Base-by-base conservation (phyloP, 2,888 invertebrate species). In the Petrolisthes cinctipes region DNA sequence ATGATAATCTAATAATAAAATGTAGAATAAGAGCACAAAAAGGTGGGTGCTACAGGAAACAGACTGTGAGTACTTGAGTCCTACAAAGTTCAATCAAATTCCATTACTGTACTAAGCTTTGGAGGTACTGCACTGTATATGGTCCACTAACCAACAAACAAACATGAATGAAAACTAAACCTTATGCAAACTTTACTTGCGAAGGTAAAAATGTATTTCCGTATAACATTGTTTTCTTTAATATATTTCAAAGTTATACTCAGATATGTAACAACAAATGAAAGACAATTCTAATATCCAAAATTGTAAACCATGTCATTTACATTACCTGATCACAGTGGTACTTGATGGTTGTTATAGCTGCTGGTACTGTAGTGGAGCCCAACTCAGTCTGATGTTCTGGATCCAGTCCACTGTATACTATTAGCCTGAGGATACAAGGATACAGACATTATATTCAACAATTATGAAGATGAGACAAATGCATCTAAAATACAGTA, bases 361-460 rank as follows among this genome's bases (percentile, higher is more conserved):
- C 94, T 3, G 96, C 96, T 0, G 95, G 94, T 0, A 96, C 95
- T 0, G 94, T 93, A 23, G 95, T 95, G 91, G 94, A 95, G 4
- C 95, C 95, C 20, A 92, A 91, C 90, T 93, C 92, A 56, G 96
- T 96, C 91, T 96, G 96, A 92, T 96, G 96, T 92, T 97, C 97
- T 0, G 97, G 96, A 92, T 97, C 97, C n/a, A 95, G 94, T 4
- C 96, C 97, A 56, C 96, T 95, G 93, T 96, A 97, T 89, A 97
- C 94, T 84, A 97, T 94, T 85, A 97, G 94, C 92, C 96, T 93
- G 91, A 5, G 91, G 91, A 81, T 88, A 85, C 61, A 88, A 86
- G 91, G 81, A 57, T 54, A 17, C n/a, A 73, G 4, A 78, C 76
- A 83, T 78, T 66, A 57, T 56, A 37, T 37, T 37, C 37, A 37